Evolutionary conservation across 2,797 vertebrate genomes (phyloP).

Genomic region (Poecilia gillii): DNA sequence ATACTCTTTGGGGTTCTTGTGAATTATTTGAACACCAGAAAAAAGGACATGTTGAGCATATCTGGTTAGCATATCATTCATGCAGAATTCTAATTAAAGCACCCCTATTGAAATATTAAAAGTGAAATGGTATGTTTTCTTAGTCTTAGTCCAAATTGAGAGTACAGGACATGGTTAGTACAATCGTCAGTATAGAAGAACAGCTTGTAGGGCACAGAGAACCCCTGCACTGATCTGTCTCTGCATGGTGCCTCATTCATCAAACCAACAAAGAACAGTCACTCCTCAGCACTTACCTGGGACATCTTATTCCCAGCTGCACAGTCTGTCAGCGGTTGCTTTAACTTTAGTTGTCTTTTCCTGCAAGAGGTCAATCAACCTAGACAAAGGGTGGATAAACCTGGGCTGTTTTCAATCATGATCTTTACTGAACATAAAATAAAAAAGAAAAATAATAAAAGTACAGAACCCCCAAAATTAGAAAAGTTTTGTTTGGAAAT

Average conservation of each 20-base stretch:
- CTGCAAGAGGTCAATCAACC: neutral
- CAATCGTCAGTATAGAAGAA: conserved; percentile 54
- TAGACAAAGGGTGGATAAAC: neutral
- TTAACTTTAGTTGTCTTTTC: conserved; percentile 2
- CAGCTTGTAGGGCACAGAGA: conserved; percentile 34
- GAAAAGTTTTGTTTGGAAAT: neutral
- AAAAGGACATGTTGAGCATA: neutral
- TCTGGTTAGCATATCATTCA: neutral
- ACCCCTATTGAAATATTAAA: too few relatives aligned
- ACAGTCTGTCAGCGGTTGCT: conserved; percentile 20
- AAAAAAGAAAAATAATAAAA: neutral
- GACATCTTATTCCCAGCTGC: conserved; percentile 8
- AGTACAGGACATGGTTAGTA: conserved; percentile 3
- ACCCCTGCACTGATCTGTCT: conserved; percentile 27
- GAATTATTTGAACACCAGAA: neutral
- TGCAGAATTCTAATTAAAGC: neutral
- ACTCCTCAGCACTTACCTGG: conserved; percentile 37
- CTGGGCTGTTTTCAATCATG: neutral
- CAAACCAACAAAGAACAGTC: conserved; percentile 46
- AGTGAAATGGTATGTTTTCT: neutral
- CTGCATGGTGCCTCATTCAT: conserved; percentile 52
- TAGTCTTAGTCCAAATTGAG: conserved; percentile 27
- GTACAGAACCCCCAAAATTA: neutral
- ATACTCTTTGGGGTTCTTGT: neutral
- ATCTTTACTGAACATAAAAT: conserved; percentile 7